Conservation (phyloP, 2,888 invertebrate genomes). For the Hipparchia semele region DNA sequence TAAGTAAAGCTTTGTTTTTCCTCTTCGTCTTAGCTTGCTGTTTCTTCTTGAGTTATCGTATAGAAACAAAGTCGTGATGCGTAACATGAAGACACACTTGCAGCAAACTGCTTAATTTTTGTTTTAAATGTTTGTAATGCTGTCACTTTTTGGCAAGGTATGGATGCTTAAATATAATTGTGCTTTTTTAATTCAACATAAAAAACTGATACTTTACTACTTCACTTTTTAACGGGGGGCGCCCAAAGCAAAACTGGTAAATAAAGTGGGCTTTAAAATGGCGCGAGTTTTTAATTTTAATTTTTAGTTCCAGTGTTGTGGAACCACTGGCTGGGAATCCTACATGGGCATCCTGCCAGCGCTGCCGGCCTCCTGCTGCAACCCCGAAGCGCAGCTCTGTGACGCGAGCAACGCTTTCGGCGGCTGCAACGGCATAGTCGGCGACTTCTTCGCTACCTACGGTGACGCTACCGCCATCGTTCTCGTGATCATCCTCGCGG, state of each 20-base stretch:
- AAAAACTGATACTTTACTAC: too few relatives aligned
- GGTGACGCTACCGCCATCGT: conserved; percentile 53
- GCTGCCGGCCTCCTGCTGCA: conserved; percentile 57
- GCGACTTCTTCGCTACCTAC: conserved; percentile 53
- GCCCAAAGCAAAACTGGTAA: too few relatives aligned
- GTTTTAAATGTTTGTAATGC: too few relatives aligned
- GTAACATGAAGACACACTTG: too few relatives aligned
- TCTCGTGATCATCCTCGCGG: conserved; percentile 50
- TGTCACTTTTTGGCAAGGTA: too few relatives aligned
- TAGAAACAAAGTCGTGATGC: too few relatives aligned
- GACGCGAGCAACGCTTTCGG: conserved; percentile 36
- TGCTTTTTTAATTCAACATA: too few relatives aligned
- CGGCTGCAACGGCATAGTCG: conserved; percentile 53
- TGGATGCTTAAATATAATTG: too few relatives aligned
- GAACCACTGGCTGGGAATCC: conserved; percentile 53
- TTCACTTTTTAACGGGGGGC: too few relatives aligned
- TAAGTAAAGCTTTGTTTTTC: conserved; percentile 44
- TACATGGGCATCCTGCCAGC: conserved; percentile 43
- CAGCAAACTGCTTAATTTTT: too few relatives aligned
- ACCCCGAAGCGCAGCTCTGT: conserved; percentile 43
- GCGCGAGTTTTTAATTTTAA: not conserved
- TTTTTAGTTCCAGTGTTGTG: conserved; percentile 65
- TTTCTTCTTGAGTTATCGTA: not conserved
- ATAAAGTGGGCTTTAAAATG: too few relatives aligned
- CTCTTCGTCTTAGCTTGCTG: not conserved